Evolutionary conservation across 37 sponge, comb jelly and placozoan genomes (phyloP), one percentile per base, ranked within the genome.

Genomic region (Dysidea cf. avara): DNA sequence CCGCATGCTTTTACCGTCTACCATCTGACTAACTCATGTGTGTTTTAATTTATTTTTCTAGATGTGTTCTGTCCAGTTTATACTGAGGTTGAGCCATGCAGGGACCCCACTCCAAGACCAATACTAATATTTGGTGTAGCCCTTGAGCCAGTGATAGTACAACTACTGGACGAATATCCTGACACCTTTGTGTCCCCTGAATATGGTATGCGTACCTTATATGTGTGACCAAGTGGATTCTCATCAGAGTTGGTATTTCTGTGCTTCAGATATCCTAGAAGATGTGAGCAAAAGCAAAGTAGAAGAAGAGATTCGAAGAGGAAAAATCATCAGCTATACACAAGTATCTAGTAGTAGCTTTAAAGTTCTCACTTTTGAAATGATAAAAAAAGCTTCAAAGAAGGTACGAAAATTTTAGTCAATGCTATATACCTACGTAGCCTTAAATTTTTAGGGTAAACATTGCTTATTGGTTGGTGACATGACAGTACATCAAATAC

Each of bases 11-110:
- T n/a, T n/a, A n/a, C n/a, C n/a, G n/a, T n/a, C n/a, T n/a, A n/a
- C n/a, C n/a, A n/a, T n/a, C n/a, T n/a, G n/a, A n/a, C n/a, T n/a
- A n/a, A n/a, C 12, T 36, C 24, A 31, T 67, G 71, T 40, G 32
- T 21, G 13, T n/a, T 35, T 58, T 36, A 29, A 21, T 66, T 6
- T 7, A 25, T n/a, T 0, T 56, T 40, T 68, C 1, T 61, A 77
- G 90, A 62, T 2, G 14, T 83, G 52, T 71, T 63, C 28, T 7
- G 55, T 48, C 64, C 84, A 26, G n/a, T 83, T 35, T 89, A 89
- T 53, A 85, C 83, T 53, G 90, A 89, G 66, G 90, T 89, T 59
- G 90, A 89, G 61, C 65, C 90, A 2, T 83, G 64, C 72, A 78
- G 53, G 50, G 81, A 66, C 21, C 20, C n/a, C n/a, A n/a, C n/a